phyloP scores from a whole-genome alignment of 2,888 invertebrate species.

The Synergus gifuensis region DNA sequence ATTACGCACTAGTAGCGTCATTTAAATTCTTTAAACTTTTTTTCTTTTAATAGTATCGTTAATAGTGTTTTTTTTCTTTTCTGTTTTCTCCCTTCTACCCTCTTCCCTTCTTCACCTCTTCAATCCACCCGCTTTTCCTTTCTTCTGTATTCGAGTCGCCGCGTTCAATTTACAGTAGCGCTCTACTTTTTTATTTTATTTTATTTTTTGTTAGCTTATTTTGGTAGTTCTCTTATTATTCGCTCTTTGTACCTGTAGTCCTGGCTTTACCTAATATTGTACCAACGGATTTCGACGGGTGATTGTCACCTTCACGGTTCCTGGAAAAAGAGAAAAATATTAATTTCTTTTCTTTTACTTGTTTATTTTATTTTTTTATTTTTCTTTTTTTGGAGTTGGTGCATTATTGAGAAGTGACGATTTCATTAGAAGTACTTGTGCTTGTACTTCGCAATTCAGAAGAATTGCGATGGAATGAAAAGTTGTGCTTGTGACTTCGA shows the following conservation, averaged over 20 bases:
- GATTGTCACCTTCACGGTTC: constrained; percentile 76
- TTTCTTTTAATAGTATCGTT: constrained; percentile 56
- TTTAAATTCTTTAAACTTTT: constrained; percentile 53
- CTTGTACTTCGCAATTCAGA: background rate
- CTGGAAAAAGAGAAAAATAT: constrained; percentile 62
- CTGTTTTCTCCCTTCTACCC: constrained; percentile 41
- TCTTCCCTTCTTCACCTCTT: background rate
- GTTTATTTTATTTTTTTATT: background rate
- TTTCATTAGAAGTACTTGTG: background rate
- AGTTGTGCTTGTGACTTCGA: too few species aligned
- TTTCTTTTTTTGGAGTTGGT: too few species aligned
- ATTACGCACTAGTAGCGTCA: constrained; percentile 52
- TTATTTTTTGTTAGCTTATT: constrained; percentile 47
- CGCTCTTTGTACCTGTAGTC: constrained; percentile 40
- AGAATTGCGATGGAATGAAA: background rate
- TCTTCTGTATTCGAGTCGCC: background rate
- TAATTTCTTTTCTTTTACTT: background rate
- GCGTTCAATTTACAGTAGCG: constrained; percentile 57
- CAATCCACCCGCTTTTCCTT: too few species aligned
- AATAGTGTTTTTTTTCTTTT: constrained; percentile 51
- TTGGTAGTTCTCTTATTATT: constrained; percentile 22
- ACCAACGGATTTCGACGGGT: constrained; percentile 72
- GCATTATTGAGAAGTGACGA: background rate
- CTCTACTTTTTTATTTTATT: constrained; percentile 47
- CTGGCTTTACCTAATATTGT: constrained; percentile 65